These are phyloP conservation scores for Lepilemur septentrionalis DNA, from an alignment of 2,797 vertebrate genomes.

Conservation along the genomic window DNA sequence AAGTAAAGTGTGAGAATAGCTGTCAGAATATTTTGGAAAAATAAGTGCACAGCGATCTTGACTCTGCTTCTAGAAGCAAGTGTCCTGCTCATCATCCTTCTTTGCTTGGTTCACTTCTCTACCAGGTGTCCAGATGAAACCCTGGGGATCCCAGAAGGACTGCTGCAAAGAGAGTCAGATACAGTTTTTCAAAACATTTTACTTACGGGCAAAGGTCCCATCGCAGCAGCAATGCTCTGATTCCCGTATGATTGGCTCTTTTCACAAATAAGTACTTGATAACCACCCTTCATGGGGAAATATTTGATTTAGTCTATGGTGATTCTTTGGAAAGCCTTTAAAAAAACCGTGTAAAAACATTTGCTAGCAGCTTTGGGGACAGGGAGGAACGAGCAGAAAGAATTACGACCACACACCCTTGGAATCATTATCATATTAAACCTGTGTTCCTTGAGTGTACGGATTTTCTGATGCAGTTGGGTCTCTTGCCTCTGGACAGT, in stretches of 20 bases:
- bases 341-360: conserved; percentile 39
- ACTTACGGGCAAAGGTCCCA: background rate
- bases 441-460: conserved; percentile 45
- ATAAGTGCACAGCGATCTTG: background rate
- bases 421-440: conserved; percentile 72
- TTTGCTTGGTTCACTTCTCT: background rate
- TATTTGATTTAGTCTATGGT: conserved; percentile 71
- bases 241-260: conserved; percentile 28
- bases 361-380: background rate
- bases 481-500: conserved; percentile 70
- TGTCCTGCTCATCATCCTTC: background rate
- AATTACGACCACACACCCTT: conserved; percentile 62
- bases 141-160: background rate
- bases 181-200: background rate
- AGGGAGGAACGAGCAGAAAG: conserved; percentile 1
- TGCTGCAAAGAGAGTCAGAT: background rate
- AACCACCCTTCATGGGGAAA: conserved; percentile 70
- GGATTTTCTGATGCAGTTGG: conserved; percentile 74
- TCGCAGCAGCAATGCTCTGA: background rate
- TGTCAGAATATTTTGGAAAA: conserved; percentile 33
- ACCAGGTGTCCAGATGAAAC: background rate
- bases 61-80: background rate
- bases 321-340: conserved; percentile 35
- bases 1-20: background rate
- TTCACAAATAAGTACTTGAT: conserved; percentile 68